Base-by-base conservation (phyloP, 2,797 vertebrate species). In the Knipowitschia caucasica region DNA sequence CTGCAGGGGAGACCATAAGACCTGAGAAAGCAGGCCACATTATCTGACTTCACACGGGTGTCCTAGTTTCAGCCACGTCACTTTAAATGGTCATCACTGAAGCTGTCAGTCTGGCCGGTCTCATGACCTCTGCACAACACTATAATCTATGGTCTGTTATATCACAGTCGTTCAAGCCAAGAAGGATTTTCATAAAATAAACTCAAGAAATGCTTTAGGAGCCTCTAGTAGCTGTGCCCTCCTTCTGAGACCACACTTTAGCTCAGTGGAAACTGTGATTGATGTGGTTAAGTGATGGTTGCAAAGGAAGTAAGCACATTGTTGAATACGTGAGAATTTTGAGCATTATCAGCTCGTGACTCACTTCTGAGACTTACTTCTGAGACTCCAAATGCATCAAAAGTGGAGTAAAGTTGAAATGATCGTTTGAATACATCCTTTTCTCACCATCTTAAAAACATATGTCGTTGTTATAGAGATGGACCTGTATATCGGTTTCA, bases 21-120 rank as follows among this genome's bases (percentile, higher is more conserved):
- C 62, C 72, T 72, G 63, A 64, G 54, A 27, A 49, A 55, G 44
- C 62, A 35, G 58, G 55, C 67, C 44, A 12, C 52, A 56, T 64
- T 44, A 56, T 69, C 58, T 70, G 80, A 64, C 21, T 23, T 29
- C 56, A 66, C 52, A 45, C 51, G 18, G 24, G 53, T 74, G 80
- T 60, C 80, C 74, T 71, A 81, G 69, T 78, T 84, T 71, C 65
- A 39, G 43, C 40, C 30, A 64, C 29, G 45, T 81, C 82, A 77
- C 64, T 69, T 75, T 56, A 67, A 73, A 76, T 78, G 62, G 55
- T 68, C 74, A 50, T 78, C 80, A 77, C 73, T 69, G 44, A 59
- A 34, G 56, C 49, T 53, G 51, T 54, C 57, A 67, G 61, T 73
- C 63, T 69, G 53, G 26, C 59, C 45, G 20, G 43, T 62, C 56